A percentile compares a stretch with the other conserved stretches of the same genome.
phyloP scores from a whole-genome alignment of 2,113 vertebrate species.

The Antennarius striatus region DNA sequence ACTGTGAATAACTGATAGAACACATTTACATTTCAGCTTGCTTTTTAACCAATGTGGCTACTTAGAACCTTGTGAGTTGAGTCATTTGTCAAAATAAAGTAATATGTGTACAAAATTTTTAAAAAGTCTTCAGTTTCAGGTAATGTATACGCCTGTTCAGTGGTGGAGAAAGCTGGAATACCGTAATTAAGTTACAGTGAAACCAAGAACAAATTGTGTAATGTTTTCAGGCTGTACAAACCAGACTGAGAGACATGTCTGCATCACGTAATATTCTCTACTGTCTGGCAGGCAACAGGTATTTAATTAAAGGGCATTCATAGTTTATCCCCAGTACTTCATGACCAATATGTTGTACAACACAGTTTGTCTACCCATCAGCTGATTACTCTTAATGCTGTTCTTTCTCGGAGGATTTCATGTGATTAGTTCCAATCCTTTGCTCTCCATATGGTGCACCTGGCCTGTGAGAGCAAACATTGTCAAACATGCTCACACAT shows the following conservation, averaged over 20 bases:
- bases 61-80: too few species aligned
- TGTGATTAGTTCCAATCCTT: constrained; percentile 67
- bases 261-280: not conserved
- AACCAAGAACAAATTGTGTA: too few species aligned
- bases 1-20: too few species aligned
- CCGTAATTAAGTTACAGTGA: not conserved
- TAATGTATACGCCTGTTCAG: too few species aligned
- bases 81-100: too few species aligned
- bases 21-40: not conserved
- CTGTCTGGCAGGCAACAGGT: not conserved
- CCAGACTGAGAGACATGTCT: not conserved
- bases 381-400: constrained; percentile 32
- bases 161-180: too few species aligned
- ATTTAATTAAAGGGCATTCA: constrained; percentile 5
- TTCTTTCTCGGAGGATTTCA: constrained; percentile 50
- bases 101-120: too few species aligned
- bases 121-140: too few species aligned
- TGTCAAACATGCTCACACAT: constrained; percentile 25
- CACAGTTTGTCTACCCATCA: not conserved
- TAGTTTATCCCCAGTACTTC: not conserved
- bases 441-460: constrained; percentile 67
- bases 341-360: not conserved
- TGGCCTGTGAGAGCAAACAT: constrained; percentile 37
- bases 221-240: too few species aligned
- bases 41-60: too few species aligned